These are phyloP conservation scores for Eidolon helvum DNA, from an alignment of 2,113 vertebrate species.

Conservation along the genomic window DNA sequence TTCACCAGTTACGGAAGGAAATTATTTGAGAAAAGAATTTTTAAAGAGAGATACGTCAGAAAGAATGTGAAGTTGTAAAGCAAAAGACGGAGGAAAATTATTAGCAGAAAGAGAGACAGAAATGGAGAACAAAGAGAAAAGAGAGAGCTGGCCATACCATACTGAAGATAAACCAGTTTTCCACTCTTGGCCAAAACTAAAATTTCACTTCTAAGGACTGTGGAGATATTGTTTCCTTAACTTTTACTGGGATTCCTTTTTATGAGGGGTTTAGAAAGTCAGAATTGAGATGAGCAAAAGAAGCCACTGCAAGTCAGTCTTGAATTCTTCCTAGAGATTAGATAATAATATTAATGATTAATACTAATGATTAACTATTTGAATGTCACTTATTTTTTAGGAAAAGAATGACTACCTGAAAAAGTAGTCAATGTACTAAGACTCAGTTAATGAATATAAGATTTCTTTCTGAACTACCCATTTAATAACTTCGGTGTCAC, in stretches of 20 bases:
- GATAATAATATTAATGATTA: neutral
- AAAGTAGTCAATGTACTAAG: neutral
- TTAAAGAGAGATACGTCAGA: neutral
- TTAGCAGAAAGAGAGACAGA: neutral
- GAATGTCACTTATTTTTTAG: neutral
- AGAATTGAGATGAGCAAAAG: neutral
- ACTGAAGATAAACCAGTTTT: neutral
- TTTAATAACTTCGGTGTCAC: neutral
- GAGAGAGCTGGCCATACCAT: neutral
- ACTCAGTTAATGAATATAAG: neutral
- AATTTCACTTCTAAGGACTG: neutral
- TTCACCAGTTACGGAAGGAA: neutral
- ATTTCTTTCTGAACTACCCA: neutral
- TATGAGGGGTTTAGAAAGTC: neutral
- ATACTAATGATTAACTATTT: neutral
- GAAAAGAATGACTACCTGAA: neutral
- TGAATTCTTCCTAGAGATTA: neutral
- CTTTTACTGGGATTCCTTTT: neutral
- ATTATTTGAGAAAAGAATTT: neutral
- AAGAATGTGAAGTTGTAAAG: neutral
- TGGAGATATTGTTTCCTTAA: neutral
- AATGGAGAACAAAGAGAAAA: neutral
- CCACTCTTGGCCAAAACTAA: neutral
- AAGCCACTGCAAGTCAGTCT: fast-evolving
- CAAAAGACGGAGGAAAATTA: neutral